Evolutionary conservation across 2,797 vertebrate genomes (phyloP), one percentile per base, ranked within the genome.

Genomic region (Sebastes diploproa): DNA sequence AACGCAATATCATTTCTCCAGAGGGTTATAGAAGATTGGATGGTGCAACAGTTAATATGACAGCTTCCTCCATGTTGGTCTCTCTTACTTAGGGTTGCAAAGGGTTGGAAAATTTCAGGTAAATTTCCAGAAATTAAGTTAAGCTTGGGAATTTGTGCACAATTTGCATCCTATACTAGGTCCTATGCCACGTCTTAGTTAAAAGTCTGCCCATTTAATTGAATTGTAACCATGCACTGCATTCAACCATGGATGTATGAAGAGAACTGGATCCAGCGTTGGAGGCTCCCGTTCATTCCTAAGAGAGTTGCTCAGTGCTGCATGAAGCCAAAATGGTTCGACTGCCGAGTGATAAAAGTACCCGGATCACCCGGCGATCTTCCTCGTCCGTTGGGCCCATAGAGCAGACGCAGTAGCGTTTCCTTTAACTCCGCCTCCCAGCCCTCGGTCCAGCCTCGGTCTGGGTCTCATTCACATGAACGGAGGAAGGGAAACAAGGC

Each of bases 341-440:
- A 42, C 38, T 42, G 38, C 14, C 38, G 6, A 42, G 38, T 3
- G 38, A 42, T 42, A 7, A 42, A 42, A 42, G 14, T 3, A 42
- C 0, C 38, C 14, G 14, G 14, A 42, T 42, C 38, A 42, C 3
- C 38, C 38, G 14, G 14, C 14, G 6, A 42, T 42, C 38, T 42
- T 42, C 38, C 38, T 16, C 38, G 0, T 16, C 14, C 42, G 0
- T 4, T 46, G 0, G 42, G 3, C 0, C 42, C 16, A 46, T 0
- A 46, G 1, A 46, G 16, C 42, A 46, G 42, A 0, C 2, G 38
- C 38, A 42, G 38, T 3, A 42, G 0, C 38, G 14, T 42, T 3
- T 42, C 38, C 38, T 42, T 42, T 42, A 42, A 16, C 38, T 42
- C 38, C 2, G 0, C 38, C 38, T 42, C 38, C 14, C 14, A 42